A percentile compares a stretch with the other conserved stretches of the same genome.
Evolutionary conservation across 2,888 invertebrate genomes (phyloP).

Genomic region (Phania funesta): DNA sequence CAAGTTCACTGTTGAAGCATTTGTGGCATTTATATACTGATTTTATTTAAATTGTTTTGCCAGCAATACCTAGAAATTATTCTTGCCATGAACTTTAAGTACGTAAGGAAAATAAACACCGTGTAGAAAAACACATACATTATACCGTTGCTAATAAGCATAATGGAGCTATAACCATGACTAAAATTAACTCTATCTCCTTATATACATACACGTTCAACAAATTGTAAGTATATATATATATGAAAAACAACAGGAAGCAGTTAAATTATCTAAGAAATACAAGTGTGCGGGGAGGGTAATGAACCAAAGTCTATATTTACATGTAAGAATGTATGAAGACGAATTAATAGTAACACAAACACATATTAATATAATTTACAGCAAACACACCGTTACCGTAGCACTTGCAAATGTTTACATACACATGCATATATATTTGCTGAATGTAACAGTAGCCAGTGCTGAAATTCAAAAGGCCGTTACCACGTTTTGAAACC

Average conservation of each 20-base stretch:
- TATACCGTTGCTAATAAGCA: too few species aligned
- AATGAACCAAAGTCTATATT: background rate
- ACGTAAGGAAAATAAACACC: too few species aligned
- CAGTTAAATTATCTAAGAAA: constrained; percentile 23
- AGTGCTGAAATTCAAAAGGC: too few species aligned
- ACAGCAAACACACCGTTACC: background rate
- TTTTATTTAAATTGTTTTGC: too few species aligned
- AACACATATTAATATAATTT: background rate
- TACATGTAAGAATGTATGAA: background rate
- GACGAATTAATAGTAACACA: background rate
- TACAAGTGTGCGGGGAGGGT: background rate
- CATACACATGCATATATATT: background rate
- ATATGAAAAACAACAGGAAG: constrained; percentile 19
- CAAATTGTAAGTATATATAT: background rate
- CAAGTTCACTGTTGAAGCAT: too few species aligned
- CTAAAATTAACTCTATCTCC: background rate
- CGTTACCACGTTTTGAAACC: too few species aligned
- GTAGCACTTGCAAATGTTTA: background rate
- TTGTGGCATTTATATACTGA: too few species aligned
- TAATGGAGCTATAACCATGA: too few species aligned
- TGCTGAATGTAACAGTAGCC: too few species aligned
- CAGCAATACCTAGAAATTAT: too few species aligned
- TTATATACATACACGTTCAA: background rate
- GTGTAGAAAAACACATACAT: too few species aligned
- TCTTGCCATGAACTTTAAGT: too few species aligned